These are phyloP conservation scores for Yponomeuta evonymella DNA, from an alignment of 2,888 invertebrate species.

Conservation along the genomic window DNA sequence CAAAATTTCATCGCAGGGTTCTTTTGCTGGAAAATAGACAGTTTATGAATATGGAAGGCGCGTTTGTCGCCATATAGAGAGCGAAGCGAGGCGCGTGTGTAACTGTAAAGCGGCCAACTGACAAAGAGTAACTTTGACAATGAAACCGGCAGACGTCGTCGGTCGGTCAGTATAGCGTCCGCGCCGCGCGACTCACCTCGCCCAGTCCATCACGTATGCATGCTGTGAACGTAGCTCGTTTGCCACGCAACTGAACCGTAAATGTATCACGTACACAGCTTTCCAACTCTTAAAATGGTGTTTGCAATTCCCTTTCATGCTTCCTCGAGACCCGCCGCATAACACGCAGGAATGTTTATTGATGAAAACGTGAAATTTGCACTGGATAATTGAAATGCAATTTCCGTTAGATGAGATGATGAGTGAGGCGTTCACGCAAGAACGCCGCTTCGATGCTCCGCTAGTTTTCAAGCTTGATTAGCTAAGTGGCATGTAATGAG, in stretches of 20 bases:
- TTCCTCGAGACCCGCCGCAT: not conserved
- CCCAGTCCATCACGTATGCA: constrained; percentile 56
- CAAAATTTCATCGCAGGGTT: constrained; percentile 21
- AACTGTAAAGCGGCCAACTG: constrained; percentile 68
- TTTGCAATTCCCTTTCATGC: not conserved
- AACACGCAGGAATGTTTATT: not conserved
- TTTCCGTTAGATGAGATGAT: constrained; percentile 14
- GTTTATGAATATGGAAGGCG: constrained; percentile 60
- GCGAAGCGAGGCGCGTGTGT: constrained; percentile 49
- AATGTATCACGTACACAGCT: constrained; percentile 46
- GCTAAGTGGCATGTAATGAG: constrained; percentile 19
- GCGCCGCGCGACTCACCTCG: constrained; percentile 42
- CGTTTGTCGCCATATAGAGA: constrained; percentile 50
- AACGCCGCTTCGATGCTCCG: not conserved
- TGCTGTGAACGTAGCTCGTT: constrained; percentile 48
- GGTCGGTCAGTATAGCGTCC: not conserved
- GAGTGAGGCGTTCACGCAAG: constrained; percentile 11
- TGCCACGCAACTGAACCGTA: constrained; percentile 30
- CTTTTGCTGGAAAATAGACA: constrained; percentile 45
- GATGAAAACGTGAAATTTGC: not conserved
- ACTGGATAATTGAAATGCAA: constrained; percentile 1
- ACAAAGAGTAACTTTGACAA: constrained; percentile 22
- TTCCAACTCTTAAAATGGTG: constrained; percentile 46
- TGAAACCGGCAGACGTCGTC: not conserved
- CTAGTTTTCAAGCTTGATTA: constrained; percentile 17